phyloP scores from a whole-genome alignment of 1,140 invertebrate species.

The Ceratina australensis region DNA sequence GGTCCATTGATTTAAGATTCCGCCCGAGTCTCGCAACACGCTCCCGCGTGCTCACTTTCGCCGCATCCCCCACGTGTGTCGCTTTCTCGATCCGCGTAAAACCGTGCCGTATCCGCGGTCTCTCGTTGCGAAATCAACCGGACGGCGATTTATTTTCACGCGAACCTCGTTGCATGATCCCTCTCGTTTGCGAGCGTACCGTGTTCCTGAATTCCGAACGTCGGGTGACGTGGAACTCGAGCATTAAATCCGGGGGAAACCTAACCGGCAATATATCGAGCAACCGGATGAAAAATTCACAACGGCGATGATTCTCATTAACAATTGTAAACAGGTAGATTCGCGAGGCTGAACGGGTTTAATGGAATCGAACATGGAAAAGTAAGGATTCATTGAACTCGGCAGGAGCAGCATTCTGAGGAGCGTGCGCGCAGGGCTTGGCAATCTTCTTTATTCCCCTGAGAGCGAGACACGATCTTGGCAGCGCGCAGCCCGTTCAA shows the following conservation, averaged over 20 bases:
- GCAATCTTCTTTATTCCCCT: not conserved
- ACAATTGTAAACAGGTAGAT: too few relatives aligned
- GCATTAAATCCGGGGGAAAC: too few relatives aligned
- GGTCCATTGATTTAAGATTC: constrained; percentile 47
- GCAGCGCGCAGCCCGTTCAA: too few relatives aligned
- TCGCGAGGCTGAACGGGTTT: too few relatives aligned
- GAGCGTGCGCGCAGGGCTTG: not conserved
- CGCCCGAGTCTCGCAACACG: not conserved
- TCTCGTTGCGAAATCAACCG: not conserved
- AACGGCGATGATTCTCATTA: too few relatives aligned
- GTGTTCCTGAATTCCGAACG: too few relatives aligned
- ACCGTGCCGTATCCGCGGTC: not conserved
- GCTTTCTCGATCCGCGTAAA: not conserved
- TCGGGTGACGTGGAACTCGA: too few relatives aligned
- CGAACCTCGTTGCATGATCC: not conserved
- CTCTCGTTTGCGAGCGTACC: too few relatives aligned
- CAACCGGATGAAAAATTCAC: too few relatives aligned
- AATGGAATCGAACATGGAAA: too few relatives aligned
- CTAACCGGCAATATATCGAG: too few relatives aligned
- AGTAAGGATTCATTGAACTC: too few relatives aligned
- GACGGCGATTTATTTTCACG: not conserved
- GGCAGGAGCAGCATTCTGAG: not conserved
- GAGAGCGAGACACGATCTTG: constrained; percentile 11
- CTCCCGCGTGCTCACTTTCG: not conserved
- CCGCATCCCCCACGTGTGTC: not conserved